Evolutionary conservation across 2,113 vertebrate species (phyloP), one percentile per base, ranked within the genome.

Genomic region (Ptyas mucosa): DNA sequence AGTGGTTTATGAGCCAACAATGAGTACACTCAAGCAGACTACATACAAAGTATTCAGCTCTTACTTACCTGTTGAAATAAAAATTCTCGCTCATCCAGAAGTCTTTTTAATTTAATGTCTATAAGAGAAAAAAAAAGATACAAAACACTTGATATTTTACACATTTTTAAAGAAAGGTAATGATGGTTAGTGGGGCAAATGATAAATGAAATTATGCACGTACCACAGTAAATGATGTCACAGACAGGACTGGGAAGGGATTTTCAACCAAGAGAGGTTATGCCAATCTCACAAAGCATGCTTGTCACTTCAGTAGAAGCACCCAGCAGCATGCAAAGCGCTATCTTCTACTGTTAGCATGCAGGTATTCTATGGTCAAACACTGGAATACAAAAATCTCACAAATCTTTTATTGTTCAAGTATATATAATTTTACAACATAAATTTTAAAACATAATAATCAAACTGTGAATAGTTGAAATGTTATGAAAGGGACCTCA

Each of bases 41-140:
- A 81, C 26, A 0, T 8, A 12, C 5, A 15, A 87, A 81, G 46
- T 61, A 46, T 92, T 23, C 34, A 90, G 1, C 8, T 24, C 43
- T 53, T 0, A 11, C 93, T 97, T 97, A 99, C 99, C 99, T 99
- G 99, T 92, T 99, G 99, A 85, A 99, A 97, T 87, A 99, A 98
- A 94, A 97, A 97, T 93, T 99, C 99, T 69, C 99, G 98, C 95
- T 99, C 99, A 26, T 99, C 99, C 57, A 98, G 94, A 89, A 99
- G 98, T 93, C 98, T 99, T 96, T 98, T 98, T 96, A 99, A 97
- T 93, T 98, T 99, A 93, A 98, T 98, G 95, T 99, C 99, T 99
- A 96, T 34, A 98, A 98, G 95, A 98, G 95, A 97, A 6, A 87
- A 97, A 96, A 95, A 58, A 87, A 90, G 46, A 87, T 11, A 87